Conservation (phyloP, 2,797 vertebrate genomes). For the Pelochelys cantorii region DNA sequence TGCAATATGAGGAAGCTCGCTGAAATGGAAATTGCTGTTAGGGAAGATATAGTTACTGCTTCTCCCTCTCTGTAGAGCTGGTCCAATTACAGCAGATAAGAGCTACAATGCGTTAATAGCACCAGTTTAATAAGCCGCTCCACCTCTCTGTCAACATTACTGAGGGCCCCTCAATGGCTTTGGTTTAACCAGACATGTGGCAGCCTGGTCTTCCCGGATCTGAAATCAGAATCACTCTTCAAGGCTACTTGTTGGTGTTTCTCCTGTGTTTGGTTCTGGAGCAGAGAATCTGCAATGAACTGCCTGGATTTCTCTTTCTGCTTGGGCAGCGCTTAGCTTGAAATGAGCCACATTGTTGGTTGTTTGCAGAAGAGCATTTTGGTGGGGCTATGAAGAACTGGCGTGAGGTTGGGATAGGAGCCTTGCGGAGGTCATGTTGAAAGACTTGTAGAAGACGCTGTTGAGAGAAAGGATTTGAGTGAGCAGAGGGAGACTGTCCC, state of each 20-base stretch:
- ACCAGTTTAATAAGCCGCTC: neutral
- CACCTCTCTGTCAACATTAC: neutral
- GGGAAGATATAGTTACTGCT: neutral
- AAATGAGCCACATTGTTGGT: neutral
- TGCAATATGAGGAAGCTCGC: neutral
- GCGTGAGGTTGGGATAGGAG: neutral
- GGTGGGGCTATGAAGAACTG: neutral
- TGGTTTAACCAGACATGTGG: neutral
- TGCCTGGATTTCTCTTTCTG: neutral
- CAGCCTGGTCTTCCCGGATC: neutral
- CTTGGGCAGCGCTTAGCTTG: neutral
- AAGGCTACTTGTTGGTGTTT: rapidly evolving
- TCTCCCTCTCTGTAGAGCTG: rapidly evolving
- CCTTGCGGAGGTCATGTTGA: neutral
- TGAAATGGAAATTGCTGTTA: neutral
- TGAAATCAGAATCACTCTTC: neutral
- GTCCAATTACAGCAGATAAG: neutral
- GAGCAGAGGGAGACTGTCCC: neutral
- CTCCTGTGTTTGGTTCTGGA: neutral
- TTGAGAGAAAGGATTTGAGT: neutral
- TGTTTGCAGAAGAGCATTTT: neutral
- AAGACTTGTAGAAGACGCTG: neutral
- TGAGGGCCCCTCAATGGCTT: neutral
- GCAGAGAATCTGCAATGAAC: neutral
- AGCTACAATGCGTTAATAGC: neutral